A percentile compares a stretch with the other conserved stretches of the same genome.
These are phyloP conservation scores for Aegithalos caudatus DNA, from an alignment of 2,113 vertebrate species.

Conservation along the genomic window DNA sequence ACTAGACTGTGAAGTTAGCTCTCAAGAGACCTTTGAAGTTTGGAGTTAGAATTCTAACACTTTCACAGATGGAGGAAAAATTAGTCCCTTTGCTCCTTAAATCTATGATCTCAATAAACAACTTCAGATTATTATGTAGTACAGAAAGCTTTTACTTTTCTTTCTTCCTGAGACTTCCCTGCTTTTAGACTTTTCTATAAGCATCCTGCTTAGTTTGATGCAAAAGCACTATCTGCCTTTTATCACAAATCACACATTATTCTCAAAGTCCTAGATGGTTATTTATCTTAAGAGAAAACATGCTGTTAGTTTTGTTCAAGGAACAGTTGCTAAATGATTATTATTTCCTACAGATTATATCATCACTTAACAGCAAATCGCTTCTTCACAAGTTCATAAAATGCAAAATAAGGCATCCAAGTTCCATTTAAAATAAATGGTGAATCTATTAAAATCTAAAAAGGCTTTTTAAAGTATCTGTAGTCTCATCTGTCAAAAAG, in stretches of 20 bases:
- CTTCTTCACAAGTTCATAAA: slow-evolving; percentile 20
- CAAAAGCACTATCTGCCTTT: neutral
- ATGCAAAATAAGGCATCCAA: neutral
- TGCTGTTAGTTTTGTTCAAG: neutral
- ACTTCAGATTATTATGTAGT: neutral
- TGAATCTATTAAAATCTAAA: neutral
- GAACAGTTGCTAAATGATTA: slow-evolving; percentile 8
- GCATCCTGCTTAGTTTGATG: neutral
- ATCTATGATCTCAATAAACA: neutral
- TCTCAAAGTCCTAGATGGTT: neutral
- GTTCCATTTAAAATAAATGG: neutral
- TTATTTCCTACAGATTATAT: slow-evolving; percentile 23
- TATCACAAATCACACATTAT: neutral
- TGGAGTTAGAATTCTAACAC: neutral
- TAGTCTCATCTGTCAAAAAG: neutral
- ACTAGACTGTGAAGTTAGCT: neutral
- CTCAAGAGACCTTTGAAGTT: neutral
- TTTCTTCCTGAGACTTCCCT: neutral
- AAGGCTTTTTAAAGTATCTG: neutral
- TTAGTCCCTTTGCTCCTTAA: neutral
- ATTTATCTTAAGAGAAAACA: slow-evolving; percentile 3
- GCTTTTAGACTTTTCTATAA: neutral
- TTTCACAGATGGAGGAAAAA: neutral
- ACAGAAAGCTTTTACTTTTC: neutral
- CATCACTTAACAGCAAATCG: neutral